Evolutionary conservation across 92 coral and sea anemone genomes (phyloP), one percentile per base, ranked within the genome.

Genomic region (Paramuricea clavata): DNA sequence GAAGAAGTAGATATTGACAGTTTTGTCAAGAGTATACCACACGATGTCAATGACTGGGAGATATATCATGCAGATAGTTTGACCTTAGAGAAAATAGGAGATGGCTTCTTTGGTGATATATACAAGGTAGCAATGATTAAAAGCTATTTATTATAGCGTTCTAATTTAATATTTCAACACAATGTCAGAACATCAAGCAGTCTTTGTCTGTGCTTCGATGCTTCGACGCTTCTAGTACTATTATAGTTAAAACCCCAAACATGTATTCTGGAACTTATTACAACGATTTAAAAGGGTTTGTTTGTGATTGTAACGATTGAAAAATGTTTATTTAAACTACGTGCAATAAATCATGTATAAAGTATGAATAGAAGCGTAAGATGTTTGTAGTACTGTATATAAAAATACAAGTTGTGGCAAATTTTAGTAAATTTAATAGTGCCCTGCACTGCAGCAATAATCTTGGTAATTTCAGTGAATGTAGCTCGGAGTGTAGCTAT

Each of bases 21-120:
- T 21, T 79, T 79, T 61, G 84, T 79, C 73, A 59, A 91, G 49
- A 90, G 80, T 79, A 85, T 96, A 69, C 93, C 98, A 12, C 92
- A 92, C 43, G 80, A 90, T 59, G 81, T 94, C 62, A 86, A 93
- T 65, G 71, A 67, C 39, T 93, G 97, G 75, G 76, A 86, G 56
- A 88, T 97, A 27, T 97, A 91, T 81, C 74, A 88, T 83, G 69
- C 61, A 52, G 91, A 94, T 36, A 93, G 93, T 42, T 97, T 97
- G 50, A 81, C 52, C 26, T 87, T 88, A n/a, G 83, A 90, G 61
- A 50, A 35, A 61, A 86, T 97, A 28, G 90, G 97, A 23, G 76
- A 86, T 57, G 99, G 99, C 44, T 97, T 97, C 92, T 97, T 94
- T 76, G 99, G 99, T 9, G 95, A 94, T 26, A 70, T 97, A 21